Evolutionary conservation across 2,888 invertebrate genomes (phyloP), one percentile per base, ranked within the genome.

Genomic region (Drosophila incognita): DNA sequence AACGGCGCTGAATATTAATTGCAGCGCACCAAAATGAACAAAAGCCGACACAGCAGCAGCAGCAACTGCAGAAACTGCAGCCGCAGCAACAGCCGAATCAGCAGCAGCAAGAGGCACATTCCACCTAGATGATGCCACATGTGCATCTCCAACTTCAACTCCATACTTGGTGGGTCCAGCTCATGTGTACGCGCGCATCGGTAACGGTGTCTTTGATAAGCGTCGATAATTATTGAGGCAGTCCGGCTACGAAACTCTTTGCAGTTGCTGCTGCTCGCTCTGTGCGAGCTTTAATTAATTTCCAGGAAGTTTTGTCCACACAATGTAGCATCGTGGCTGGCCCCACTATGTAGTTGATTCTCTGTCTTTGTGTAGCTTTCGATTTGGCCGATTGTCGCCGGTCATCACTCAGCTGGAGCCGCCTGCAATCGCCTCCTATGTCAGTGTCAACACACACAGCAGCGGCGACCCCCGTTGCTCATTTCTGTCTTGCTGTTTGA

Each of bases 1-100:
- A 92, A 92, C 91, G 92, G 92, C 92, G 90, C 91, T 92, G 93
- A 92, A 92, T 92, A 92, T 92, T 92, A 93, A 92, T 92, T 93
- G 92, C 93, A 90, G 87, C 83, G 89, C 79, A 85, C 67, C 85
- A 76, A 89, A 85, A 87, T 87, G 85, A 85, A 85, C 85, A 85
- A 85, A 85, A 80, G 88, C 85, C 66, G 75, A 65, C 69, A 69
- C 79, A 69, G 69, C 67, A 59, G 60, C 67, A 59, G 60, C 68
- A 68, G 49, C 66, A 71, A 62, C 69, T 49, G 46, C 59, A 52
- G 57, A 65, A 65, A 66, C 65, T 53, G 53, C 66, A 68, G 46
- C 66, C 70, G 56, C 59, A 59, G 48, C 65, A 51, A 48, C 65
- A 65, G 54, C 65, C 15, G 15, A 36, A 36, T 36, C 36, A 73